Base-by-base conservation (phyloP, 2,797 vertebrate genomes). In the Varecia variegata region DNA sequence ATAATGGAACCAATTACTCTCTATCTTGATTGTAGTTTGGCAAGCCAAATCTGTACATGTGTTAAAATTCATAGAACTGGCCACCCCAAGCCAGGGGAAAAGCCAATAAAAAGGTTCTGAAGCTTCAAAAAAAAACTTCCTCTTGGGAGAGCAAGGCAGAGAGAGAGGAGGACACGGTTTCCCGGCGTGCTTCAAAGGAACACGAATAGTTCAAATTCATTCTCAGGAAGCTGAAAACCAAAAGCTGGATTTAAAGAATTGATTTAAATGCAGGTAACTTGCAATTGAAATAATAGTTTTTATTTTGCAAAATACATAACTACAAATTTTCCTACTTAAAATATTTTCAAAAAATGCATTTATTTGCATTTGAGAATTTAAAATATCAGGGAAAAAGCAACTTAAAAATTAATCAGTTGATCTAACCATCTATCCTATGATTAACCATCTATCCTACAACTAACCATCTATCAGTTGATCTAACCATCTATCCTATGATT, bases 401-500 rank as follows among this genome's bases (percentile, higher is more conserved):
- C 17, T 65, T 56, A 32, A 43, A 73, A 32, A 85, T 65, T 76
- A 27, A 27, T 50, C 13, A 5, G 27, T 15, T 8, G 11, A 12
- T 8, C 14, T 4, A 52, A 20, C 45, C 12, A 62, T 14, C 18
- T n/a, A 30, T 0, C 8, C 21, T 14, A 4, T n/a, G n/a, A n/a
- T n/a, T 4, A 52, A 20, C 45, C 12, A 62, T 14, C 18, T n/a
- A 30, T 0, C 8, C 21, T 14, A 4, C 6, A 12, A n/a, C 1
- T 3, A n/a, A n/a, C n/a, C n/a, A n/a, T n/a, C n/a, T n/a, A n/a
- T n/a, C n/a, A n/a, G n/a, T n/a, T n/a, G n/a, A n/a, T n/a, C n/a
- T 4, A 52, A 20, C 45, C 12, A 62, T 14, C 18, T n/a, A 30
- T 0, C 8, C 21, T 14, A 4, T n/a, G n/a, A n/a, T n/a, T 4